These are phyloP conservation scores for Rotaria magnacalcarata DNA, from an alignment of 2,888 invertebrate genomes.

Conservation along the genomic window DNA sequence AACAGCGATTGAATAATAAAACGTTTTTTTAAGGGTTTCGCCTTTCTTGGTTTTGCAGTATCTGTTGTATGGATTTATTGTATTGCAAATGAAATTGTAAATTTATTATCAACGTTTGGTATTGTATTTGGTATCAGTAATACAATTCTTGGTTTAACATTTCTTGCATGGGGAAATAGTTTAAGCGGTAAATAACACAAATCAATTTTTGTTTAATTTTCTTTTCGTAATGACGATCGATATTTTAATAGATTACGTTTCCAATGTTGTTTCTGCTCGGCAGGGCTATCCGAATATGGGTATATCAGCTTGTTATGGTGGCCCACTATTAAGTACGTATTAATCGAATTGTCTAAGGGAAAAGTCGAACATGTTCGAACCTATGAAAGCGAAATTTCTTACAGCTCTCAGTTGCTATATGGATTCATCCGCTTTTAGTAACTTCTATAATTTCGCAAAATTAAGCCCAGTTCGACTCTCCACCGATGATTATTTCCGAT, in stretches of 20 bases:
- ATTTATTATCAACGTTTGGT: slow-evolving; percentile 63
- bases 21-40: slow-evolving; percentile 17
- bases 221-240: slow-evolving; percentile 42
- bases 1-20: no score
- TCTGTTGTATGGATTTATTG: slow-evolving; percentile 66
- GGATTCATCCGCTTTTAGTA: no score
- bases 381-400: background rate
- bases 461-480: background rate
- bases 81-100: slow-evolving; percentile 66
- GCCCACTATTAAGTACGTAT: slow-evolving; percentile 67
- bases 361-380: background rate
- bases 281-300: slow-evolving; percentile 68
- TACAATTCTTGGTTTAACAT: slow-evolving; percentile 66
- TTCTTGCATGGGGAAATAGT: slow-evolving; percentile 68
- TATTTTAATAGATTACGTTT: slow-evolving; percentile 63
- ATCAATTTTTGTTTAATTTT: background rate
- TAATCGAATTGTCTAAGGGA: background rate
- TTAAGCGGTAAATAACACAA: slow-evolving; percentile 59
- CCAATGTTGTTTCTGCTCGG: slow-evolving; percentile 65
- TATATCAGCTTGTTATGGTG: slow-evolving; percentile 68
- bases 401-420: background rate
- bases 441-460: slow-evolving; percentile 4
- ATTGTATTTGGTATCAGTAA: slow-evolving; percentile 64
- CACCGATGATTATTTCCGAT: slow-evolving; percentile 12
- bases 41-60: slow-evolving; percentile 64